These are phyloP conservation scores for Epiblema foenella DNA, from an alignment of 2,888 invertebrate species.

Conservation along the genomic window DNA sequence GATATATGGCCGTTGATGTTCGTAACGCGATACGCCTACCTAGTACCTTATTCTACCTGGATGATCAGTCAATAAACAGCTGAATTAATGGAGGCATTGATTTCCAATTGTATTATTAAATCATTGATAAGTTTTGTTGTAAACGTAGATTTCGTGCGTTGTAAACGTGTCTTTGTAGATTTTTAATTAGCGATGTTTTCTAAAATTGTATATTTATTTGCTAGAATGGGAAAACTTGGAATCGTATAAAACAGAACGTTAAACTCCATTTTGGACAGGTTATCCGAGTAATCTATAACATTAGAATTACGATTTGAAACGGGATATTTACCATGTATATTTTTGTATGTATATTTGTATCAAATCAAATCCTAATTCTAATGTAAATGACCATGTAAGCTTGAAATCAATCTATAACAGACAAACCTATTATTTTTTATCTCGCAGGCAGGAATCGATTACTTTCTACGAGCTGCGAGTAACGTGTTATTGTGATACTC, in stretches of 20 bases:
- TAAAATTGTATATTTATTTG: neutral
- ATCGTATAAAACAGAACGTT: conserved; percentile 10
- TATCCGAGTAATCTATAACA: conserved; percentile 34
- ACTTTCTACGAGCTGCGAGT: conserved; percentile 49
- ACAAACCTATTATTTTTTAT: conserved; percentile 48
- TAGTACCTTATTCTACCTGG: conserved; percentile 26
- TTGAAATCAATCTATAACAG: conserved; percentile 35
- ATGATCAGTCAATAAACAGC: neutral
- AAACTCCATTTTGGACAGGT: conserved; percentile 27
- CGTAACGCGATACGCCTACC: neutral
- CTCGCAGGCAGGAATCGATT: conserved; percentile 46
- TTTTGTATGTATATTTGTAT: too few species aligned
- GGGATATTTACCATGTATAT: too few species aligned
- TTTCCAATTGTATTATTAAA: conserved; percentile 12
- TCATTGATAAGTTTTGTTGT: neutral
- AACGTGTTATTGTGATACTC: conserved; percentile 55
- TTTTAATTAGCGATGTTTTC: neutral
- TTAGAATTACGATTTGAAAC: too few species aligned
- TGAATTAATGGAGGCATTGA: conserved; percentile 17
- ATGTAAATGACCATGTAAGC: too few species aligned
- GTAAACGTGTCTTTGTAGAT: neutral
- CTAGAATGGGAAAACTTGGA: conserved; percentile 3
- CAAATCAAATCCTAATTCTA: too few species aligned
- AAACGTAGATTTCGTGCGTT: conserved; percentile 10
- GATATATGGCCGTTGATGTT: neutral